phyloP scores from a whole-genome alignment of 53 echinoderm and acorn worm species.

The Paracentrotus lividus region DNA sequence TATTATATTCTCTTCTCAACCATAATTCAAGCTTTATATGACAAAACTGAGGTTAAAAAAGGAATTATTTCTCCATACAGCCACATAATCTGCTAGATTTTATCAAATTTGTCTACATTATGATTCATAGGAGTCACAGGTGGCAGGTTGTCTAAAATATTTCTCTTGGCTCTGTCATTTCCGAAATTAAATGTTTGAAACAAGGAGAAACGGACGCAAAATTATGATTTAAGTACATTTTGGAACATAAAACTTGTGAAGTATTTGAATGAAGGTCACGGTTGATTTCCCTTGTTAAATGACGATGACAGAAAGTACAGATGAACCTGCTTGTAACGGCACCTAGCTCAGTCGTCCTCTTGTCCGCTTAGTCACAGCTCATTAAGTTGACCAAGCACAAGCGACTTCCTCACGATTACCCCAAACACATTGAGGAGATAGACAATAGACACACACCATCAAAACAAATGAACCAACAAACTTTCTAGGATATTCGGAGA shows the following conservation, averaged over 20 bases:
- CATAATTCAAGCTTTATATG: too few species aligned
- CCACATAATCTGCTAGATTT: not conserved
- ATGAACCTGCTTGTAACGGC: slow-evolving; percentile 29
- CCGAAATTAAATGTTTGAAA: not conserved
- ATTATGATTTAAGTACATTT: not conserved
- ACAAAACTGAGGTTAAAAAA: not conserved
- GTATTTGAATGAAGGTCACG: not conserved
- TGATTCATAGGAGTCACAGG: not conserved
- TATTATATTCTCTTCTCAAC: not conserved
- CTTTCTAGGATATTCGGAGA: too few species aligned
- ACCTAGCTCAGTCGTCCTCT: not conserved
- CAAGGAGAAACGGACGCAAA: not conserved
- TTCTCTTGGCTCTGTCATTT: not conserved
- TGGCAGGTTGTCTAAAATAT: not conserved
- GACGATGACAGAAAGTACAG: slow-evolving; percentile 1
- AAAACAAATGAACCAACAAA: not conserved
- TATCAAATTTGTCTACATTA: not conserved
- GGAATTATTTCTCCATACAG: not conserved
- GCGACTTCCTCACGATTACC: not conserved
- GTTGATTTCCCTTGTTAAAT: not conserved
- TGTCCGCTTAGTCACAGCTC: not conserved
- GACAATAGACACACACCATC: not conserved
- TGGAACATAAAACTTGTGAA: not conserved
- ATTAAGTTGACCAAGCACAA: not conserved
- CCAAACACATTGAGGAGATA: not conserved